phyloP scores from a whole-genome alignment of 2,113 vertebrate species.

The Excalfactoria chinensis region DNA sequence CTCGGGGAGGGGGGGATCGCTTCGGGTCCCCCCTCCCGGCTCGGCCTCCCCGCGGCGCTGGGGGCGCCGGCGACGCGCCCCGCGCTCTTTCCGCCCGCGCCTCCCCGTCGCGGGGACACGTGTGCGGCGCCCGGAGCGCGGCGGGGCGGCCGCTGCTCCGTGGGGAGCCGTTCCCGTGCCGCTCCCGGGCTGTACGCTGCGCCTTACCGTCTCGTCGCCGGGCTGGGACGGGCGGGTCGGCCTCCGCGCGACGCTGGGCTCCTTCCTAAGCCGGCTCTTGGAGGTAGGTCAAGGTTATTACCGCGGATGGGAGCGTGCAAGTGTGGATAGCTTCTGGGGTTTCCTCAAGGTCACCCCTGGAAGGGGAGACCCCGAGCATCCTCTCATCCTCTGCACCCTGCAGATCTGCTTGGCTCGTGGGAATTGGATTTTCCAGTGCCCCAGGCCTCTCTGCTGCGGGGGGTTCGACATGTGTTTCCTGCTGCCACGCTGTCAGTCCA shows the following conservation, averaged over 20 bases:
- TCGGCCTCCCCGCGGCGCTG: neutral
- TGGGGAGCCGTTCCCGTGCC: neutral
- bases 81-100: neutral
- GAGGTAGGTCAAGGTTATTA: slow-evolving; percentile 51
- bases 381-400: neutral
- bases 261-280: neutral
- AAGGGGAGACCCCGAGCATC: neutral
- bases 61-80: neutral
- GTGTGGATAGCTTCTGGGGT: neutral
- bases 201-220: neutral
- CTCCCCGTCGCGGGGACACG: neutral
- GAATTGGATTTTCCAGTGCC: neutral
- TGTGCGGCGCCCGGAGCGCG: neutral
- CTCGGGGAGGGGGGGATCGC: rapidly evolving
- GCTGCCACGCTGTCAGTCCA: neutral
- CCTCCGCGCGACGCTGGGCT: neutral
- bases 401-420: neutral
- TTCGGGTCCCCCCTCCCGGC: neutral
- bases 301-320: neutral
- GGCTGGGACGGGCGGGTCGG: neutral
- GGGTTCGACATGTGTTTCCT: neutral
- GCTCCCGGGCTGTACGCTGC: neutral
- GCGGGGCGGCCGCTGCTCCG: neutral
- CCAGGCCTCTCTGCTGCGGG: neutral
- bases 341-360: slow-evolving; percentile 38